Base-by-base conservation (phyloP, 2,888 invertebrate species). In the Heliconius erato region DNA sequence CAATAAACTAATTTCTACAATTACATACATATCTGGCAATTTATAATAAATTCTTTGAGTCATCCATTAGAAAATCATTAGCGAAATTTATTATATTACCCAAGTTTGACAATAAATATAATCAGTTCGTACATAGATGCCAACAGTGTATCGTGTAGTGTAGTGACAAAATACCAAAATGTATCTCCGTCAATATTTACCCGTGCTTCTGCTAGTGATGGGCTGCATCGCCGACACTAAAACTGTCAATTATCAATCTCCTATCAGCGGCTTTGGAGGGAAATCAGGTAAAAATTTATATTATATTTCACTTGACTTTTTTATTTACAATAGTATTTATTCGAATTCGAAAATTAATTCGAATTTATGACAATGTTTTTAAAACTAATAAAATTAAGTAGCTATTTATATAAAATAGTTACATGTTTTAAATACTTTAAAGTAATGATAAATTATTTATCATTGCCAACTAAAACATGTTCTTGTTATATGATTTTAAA, bases 201-300 rank as follows among this genome's bases (percentile, higher is more conserved):
- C 91, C 80, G 88, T 90, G 63, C 85, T 92, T 54, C 72, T 95
- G 81, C 85, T 95, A 44, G 86, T 94, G 88, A 90, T 93, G 90
- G 89, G 91, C 81, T 95, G 92, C 90, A 91, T 95, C 59, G 92
- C 90, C 23, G 89, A 91, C 82, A 92, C 93, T 44, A 91, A 91
- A 80, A 93, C 95, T 0, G 94, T 93, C 79, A 94, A 91, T 85
- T 92, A 91, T 83, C 92, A 91, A 84, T 87, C 91, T 19, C 86
- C 91, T 7, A 86, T 92, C 77, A 90, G 90, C 84, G 89, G 86
- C 79, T 86, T 92, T 84, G 91, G 90, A 35, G 85, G 87, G 59
- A 95, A 95, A 85, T 85, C 94, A 92, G 94, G 91, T 92, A 94
- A 91, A 49, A 80, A 71, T 49, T 49, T 44, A 65, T 82, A 79